Percentiles rank a stretch among this genome's conserved stretches.
Conservation (phyloP, 2,888 invertebrate genomes). For the Platerodrilus igneus region DNA sequence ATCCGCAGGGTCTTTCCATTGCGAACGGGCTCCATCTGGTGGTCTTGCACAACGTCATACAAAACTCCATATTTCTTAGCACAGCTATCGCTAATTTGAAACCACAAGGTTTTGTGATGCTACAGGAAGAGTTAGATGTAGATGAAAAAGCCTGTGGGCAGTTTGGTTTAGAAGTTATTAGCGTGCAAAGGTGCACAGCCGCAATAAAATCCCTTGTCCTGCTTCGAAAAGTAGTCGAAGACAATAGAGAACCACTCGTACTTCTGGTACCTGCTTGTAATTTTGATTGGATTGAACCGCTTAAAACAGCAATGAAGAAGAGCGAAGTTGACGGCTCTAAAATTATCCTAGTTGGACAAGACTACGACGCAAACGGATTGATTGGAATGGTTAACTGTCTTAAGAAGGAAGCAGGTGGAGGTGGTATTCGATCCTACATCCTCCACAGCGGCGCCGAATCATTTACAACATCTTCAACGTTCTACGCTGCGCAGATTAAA, state of each 20-base stretch:
- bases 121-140: slow-evolving; percentile 62
- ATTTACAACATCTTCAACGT: slow-evolving; percentile 55
- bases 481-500: slow-evolving; percentile 60
- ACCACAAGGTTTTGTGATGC: slow-evolving; percentile 65
- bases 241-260: slow-evolving; percentile 48
- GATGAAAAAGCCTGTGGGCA: slow-evolving; percentile 43
- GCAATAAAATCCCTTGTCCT: slow-evolving; percentile 65
- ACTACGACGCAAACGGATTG: slow-evolving; percentile 68
- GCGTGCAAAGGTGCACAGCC: slow-evolving; percentile 62
- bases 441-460: slow-evolving; percentile 59
- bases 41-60: slow-evolving; percentile 57
- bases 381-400: slow-evolving; percentile 89
- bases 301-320: slow-evolving; percentile 71
- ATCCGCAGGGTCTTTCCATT: too few relatives aligned
- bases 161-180: slow-evolving; percentile 53
- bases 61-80: too few relatives aligned
- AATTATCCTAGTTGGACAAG: slow-evolving; percentile 65
- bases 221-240: slow-evolving; percentile 54
- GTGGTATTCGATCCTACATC: slow-evolving; percentile 66
- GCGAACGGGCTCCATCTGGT: slow-evolving; percentile 64
- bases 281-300: slow-evolving; percentile 74
- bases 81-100: slow-evolving; percentile 61
- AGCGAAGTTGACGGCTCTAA: slow-evolving; percentile 57
- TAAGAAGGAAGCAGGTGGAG: slow-evolving; percentile 80
- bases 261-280: slow-evolving; percentile 65